Evolutionary conservation across 2,888 invertebrate genomes (phyloP), one percentile per base, ranked within the genome.

Genomic region (Ptilodon capucinus): DNA sequence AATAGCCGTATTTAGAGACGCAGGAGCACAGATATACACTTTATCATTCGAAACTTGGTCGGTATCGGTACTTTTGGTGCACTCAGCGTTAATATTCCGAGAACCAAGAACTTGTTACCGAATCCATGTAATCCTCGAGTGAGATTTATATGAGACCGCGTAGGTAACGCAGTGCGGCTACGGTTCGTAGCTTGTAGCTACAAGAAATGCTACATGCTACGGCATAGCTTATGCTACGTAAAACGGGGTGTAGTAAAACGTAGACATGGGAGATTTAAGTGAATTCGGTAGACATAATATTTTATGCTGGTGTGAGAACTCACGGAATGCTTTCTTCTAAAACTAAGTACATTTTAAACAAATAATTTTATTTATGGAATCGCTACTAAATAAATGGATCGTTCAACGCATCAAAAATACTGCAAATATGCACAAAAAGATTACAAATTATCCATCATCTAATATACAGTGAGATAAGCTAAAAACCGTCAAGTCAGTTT

Each of bases 81-180:
- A 76, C 68, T 71, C 72, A 69, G 75, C 75, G 78, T 77, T 79
- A 81, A 81, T 78, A 79, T 76, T 78, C 75, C 70, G 67, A 66
- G 69, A 73, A 77, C 73, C 74, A 79, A 79, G 80, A 81, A 83
- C 80, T 81, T 81, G 80, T 80, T 74, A 83, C 78, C 70, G 75
- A 75, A 82, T 80, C 76, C 74, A 57, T 72, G 73, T 85, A 86
- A 86, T 86, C 84, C 81, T 69, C 67, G 50, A 69, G 67, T 66
- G 71, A 83, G 84, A 86, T 86, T 84, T 86, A 82, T 86, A 79
- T 74, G 73, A 75, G 69, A 74, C 69, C 74, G 73, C 71, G 81
- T 78, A 79, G 79, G 77, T 75, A 81, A 81, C 81, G 81, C 79
- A 82, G 74, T 79, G 79, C 80, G 79, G 81, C 78, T 81, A 80